phyloP scores from a whole-genome alignment of 2,888 invertebrate species.

The Incurvaria masculella region DNA sequence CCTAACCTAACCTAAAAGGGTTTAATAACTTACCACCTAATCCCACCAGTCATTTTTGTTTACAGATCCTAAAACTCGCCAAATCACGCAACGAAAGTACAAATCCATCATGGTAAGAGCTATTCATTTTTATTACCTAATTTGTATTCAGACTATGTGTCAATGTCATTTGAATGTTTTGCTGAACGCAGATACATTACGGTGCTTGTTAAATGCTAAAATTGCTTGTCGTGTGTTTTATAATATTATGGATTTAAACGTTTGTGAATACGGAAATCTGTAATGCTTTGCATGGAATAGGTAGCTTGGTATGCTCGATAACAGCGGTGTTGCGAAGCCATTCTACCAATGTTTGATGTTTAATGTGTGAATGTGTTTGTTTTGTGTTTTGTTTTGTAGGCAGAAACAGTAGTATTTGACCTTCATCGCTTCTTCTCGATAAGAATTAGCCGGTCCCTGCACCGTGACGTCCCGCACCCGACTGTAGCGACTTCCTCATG shows the following conservation, averaged over 20 bases:
- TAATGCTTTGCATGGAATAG: too few relatives aligned
- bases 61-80: slow-evolving; percentile 96
- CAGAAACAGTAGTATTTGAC: slow-evolving; percentile 70
- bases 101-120: slow-evolving; percentile 95
- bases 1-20: too few relatives aligned
- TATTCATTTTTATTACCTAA: too few relatives aligned
- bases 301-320: too few relatives aligned
- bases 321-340: neutral
- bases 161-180: slow-evolving; percentile 12
- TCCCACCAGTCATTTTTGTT: slow-evolving; percentile 21
- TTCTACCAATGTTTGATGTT: slow-evolving; percentile 11
- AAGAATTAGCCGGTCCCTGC: slow-evolving; percentile 46
- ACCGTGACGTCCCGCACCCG: too few relatives aligned
- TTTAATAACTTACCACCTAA: slow-evolving; percentile 6
- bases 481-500: too few relatives aligned
- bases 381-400: slow-evolving; percentile 61
- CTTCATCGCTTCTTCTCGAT: slow-evolving; percentile 79
- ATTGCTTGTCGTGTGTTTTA: too few relatives aligned
- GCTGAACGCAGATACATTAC: slow-evolving; percentile 11
- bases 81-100: slow-evolving; percentile 95
- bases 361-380: slow-evolving; percentile 23
- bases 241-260: too few relatives aligned
- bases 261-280: too few relatives aligned
- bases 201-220: too few relatives aligned
- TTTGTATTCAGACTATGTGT: slow-evolving; percentile 1